Evolutionary conservation across 2,113 vertebrate genomes (phyloP), one percentile per base, ranked within the genome.

Genomic region (Stomatorhinus ivindoensis): DNA sequence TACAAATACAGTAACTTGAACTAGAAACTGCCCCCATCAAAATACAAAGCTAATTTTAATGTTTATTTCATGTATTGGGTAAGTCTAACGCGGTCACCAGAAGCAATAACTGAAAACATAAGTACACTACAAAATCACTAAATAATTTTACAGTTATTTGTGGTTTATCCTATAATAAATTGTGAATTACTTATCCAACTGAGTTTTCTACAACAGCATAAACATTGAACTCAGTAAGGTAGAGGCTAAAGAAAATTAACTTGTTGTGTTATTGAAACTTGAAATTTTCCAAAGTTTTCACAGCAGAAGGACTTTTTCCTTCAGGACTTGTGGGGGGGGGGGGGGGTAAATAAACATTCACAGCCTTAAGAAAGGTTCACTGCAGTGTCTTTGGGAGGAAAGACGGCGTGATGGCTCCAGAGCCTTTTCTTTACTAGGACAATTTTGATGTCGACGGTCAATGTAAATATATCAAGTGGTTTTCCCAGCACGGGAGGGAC

Each of bases 381-480:
- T n/a, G 44, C 24, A 13, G 24, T 84, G 11, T 84, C 82, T 46
- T 9, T 47, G 8, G 44, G 39, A 35, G 31, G 31, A 76, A 47
- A 19, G 17, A 24, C 39, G 10, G 17, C 24, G 3, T 24, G 80
- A 8, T 9, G 42, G 44, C 24, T 21, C 44, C 19, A 4, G 42
- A 84, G 8, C 44, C 82, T 53, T 55, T 50, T 55, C 50, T 35
- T 13, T 47, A 39, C 47, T 87, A 31, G 10, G 24, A 87, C 19
- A 19, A 10, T n/a, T 15, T 7, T 31, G 31, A 15, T 21, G n/a
- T 87, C 1, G 11, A 17, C 15, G 6, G 85, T 87, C 85, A 53
- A 53, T 53, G 48, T 87, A 87, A 87, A 87, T 53, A 87, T n/a
- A 53, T 87, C 11, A 55, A 35, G 85, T 87, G 85, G 27, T 53